phyloP scores from a whole-genome alignment of 2,113 vertebrate genomes.

The Mobula hypostoma region DNA sequence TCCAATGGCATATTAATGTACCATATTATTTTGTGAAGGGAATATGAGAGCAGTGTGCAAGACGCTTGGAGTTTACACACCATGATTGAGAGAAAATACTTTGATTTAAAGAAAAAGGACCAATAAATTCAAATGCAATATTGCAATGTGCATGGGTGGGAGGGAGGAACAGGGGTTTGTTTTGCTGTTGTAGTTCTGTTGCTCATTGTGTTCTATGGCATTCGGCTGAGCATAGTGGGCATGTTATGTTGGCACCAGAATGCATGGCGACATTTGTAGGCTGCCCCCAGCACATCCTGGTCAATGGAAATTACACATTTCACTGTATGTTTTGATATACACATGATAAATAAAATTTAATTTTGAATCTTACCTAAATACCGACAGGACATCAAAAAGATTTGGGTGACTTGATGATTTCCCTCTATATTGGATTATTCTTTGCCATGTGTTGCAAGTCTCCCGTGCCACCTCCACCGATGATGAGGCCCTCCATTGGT shows the following conservation, averaged over 20 bases:
- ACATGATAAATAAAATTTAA: no score
- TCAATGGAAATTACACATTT: no score
- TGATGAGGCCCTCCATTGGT: no score
- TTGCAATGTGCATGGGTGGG: neutral
- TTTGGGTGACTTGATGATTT: neutral
- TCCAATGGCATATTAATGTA: neutral
- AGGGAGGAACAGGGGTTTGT: no score
- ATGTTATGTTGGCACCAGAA: no score
- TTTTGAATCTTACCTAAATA: neutral
- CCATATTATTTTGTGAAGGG: neutral
- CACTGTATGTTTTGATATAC: no score
- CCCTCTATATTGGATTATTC: neutral
- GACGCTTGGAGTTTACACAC: neutral
- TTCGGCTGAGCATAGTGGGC: no score
- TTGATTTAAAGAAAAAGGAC: neutral
- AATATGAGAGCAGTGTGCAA: neutral
- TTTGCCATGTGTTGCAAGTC: neutral
- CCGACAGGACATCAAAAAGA: neutral
- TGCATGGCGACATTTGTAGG: no score
- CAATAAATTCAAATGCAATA: neutral
- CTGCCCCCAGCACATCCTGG: no score
- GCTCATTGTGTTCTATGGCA: no score
- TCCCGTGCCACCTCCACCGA: neutral
- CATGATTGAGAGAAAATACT: neutral
- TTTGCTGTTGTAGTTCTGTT: no score